These are phyloP conservation scores for Brachyopa scutellaris DNA, from an alignment of 2,888 invertebrate species.

Conservation along the genomic window DNA sequence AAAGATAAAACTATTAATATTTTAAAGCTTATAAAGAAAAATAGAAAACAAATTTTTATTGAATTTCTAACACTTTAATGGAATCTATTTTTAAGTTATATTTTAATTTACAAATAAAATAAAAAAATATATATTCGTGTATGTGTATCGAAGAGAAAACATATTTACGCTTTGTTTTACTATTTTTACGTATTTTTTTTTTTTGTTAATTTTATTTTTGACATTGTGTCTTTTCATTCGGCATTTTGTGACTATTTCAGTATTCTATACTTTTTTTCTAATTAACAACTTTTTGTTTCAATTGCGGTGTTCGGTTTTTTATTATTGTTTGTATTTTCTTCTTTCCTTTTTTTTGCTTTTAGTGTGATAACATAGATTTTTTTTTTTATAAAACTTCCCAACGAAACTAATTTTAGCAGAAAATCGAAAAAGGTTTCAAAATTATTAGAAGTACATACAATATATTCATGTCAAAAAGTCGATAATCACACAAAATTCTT, in stretches of 20 bases:
- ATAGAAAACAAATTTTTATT: slow-evolving; percentile 34
- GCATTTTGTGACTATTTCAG: slow-evolving; percentile 41
- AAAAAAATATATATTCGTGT: slow-evolving; percentile 37
- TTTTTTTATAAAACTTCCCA: not conserved
- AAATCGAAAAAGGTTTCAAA: not conserved
- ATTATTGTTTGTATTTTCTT: not conserved
- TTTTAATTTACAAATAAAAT: slow-evolving; percentile 67
- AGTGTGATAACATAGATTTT: not conserved
- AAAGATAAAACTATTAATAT: slow-evolving; percentile 29
- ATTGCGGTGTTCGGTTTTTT: slow-evolving; percentile 42
- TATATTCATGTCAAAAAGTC: no score
- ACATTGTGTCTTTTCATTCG: slow-evolving; percentile 33
- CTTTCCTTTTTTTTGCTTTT: slow-evolving; percentile 23
- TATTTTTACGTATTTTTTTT: slow-evolving; percentile 17
- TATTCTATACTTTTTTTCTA: not conserved
- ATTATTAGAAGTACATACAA: no score
- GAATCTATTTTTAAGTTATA: slow-evolving; percentile 64
- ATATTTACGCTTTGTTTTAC: slow-evolving; percentile 55
- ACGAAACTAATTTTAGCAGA: not conserved
- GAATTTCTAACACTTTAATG: slow-evolving; percentile 60
- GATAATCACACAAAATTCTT: no score
- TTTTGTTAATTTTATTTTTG: slow-evolving; percentile 31
- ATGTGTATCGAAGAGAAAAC: slow-evolving; percentile 42
- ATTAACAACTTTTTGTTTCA: slow-evolving; percentile 12
- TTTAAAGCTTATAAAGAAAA: slow-evolving; percentile 44